Percentiles rank a stretch among this genome's conserved stretches.
Evolutionary conservation across 2,888 invertebrate genomes (phyloP).

Genomic region (Andricus quercusramuli): DNA sequence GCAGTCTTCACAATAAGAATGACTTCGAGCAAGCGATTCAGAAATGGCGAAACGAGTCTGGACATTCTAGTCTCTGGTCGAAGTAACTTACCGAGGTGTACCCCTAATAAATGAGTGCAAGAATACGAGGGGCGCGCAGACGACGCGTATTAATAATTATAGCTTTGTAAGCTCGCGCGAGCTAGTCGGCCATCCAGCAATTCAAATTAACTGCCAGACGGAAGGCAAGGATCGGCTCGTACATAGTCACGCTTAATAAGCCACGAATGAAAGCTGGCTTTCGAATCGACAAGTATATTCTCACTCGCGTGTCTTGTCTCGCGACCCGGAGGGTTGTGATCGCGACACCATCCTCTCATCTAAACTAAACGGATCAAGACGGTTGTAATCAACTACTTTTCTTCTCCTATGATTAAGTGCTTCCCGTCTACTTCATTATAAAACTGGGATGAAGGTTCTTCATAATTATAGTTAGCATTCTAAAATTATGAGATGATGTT

Average conservation of each 20-base stretch:
- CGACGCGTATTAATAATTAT: constrained; percentile 77
- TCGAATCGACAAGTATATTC: constrained; percentile 48
- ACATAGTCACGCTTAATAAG: constrained; percentile 55
- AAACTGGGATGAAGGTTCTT: not conserved
- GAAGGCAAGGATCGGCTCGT: constrained; percentile 49
- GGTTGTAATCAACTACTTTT: not conserved
- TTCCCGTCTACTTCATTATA: not conserved
- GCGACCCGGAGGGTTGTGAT: constrained; percentile 17
- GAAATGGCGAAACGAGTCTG: constrained; percentile 37
- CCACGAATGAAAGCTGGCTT: constrained; percentile 58
- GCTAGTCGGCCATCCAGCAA: constrained; percentile 45
- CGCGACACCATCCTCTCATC: constrained; percentile 30
- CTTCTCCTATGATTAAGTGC: not conserved
- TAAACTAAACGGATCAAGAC: not conserved
- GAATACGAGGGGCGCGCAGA: constrained; percentile 67
- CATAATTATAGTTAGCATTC: not conserved
- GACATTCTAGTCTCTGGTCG: constrained; percentile 44
- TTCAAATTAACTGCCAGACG: constrained; percentile 56
- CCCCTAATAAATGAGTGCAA: constrained; percentile 73
- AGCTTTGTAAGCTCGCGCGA: constrained; percentile 67
- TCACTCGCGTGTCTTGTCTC: constrained; percentile 36
- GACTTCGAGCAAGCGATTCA: constrained; percentile 27
- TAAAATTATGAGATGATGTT: not conserved
- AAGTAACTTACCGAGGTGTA: constrained; percentile 56
- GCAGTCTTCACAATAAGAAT: constrained; percentile 11